Evolutionary conservation across 2,888 invertebrate species (phyloP).

Genomic region (Argynnis bischoffii): DNA sequence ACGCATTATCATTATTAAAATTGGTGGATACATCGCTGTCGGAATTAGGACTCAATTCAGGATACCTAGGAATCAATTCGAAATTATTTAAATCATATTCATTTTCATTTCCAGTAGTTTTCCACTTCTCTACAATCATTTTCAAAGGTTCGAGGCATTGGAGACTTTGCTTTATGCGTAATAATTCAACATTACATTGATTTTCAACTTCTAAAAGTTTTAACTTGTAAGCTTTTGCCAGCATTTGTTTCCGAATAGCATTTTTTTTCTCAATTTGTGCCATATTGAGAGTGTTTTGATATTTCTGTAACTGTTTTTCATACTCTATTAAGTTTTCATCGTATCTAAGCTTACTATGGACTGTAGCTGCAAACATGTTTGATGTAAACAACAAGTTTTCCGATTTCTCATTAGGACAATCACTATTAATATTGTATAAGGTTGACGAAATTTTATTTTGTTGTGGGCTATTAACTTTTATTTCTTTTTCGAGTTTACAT

Average conservation of each 20-base stretch:
- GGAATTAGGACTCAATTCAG: constrained; percentile 56
- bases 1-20: constrained; percentile 48
- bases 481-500: constrained; percentile 58
- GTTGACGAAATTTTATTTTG: constrained; percentile 29
- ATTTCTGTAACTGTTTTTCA: constrained; percentile 72
- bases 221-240: constrained; percentile 71
- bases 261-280: constrained; percentile 76
- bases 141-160: constrained; percentile 72
- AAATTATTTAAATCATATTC: constrained; percentile 59
- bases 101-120: constrained; percentile 50
- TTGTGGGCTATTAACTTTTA: constrained; percentile 40
- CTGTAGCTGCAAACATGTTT: constrained; percentile 54
- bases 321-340: constrained; percentile 72
- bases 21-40: constrained; percentile 49
- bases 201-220: constrained; percentile 76
- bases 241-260: constrained; percentile 73
- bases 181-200: constrained; percentile 73
- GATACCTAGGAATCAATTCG: constrained; percentile 65
- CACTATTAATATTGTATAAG: constrained; percentile 36
- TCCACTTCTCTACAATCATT: constrained; percentile 71
- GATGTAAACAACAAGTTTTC: constrained; percentile 42
- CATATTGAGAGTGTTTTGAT: constrained; percentile 71
- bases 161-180: constrained; percentile 73
- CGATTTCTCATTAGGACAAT: constrained; percentile 41
- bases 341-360: constrained; percentile 62